phyloP scores from a whole-genome alignment of 2,797 vertebrate species.

The Danio kyathit region DNA sequence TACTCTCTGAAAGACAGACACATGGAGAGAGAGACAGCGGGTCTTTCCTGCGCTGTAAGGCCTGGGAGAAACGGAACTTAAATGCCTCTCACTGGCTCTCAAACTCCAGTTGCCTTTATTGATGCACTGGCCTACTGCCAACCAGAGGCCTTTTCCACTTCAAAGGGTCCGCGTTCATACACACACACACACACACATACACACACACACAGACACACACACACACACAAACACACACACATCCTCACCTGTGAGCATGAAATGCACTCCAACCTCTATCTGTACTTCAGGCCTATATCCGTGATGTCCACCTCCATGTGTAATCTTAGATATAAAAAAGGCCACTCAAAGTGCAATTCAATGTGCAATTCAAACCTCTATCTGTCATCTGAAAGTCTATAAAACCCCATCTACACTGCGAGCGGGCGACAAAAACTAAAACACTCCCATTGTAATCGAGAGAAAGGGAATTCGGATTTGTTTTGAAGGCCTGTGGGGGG shows the following conservation, averaged over 20 bases:
- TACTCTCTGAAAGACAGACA: slow-evolving; percentile 42
- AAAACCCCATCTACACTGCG: slow-evolving; percentile 1
- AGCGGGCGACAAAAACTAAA: not conserved
- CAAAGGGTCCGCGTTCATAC: slow-evolving; percentile 57
- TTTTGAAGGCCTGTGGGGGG: not conserved
- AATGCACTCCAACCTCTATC: slow-evolving; percentile 59
- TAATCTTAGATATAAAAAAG: slow-evolving; percentile 53
- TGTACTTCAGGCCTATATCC: slow-evolving; percentile 50
- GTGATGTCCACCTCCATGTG: slow-evolving; percentile 45
- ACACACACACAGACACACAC: slow-evolving; percentile 38
- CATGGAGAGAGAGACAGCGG: slow-evolving; percentile 58
- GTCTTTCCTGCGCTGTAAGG: slow-evolving; percentile 75
- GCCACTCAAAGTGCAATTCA: slow-evolving; percentile 47
- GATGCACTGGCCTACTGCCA: slow-evolving; percentile 80
- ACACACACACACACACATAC: slow-evolving; percentile 46
- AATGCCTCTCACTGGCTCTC: slow-evolving; percentile 76
- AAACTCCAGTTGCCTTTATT: slow-evolving; percentile 82
- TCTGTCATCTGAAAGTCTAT: slow-evolving; percentile 47
- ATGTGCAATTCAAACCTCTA: slow-evolving; percentile 40
- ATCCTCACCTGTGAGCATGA: slow-evolving; percentile 58
- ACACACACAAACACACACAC: slow-evolving; percentile 32
- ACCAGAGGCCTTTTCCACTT: slow-evolving; percentile 66
- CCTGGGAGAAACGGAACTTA: slow-evolving; percentile 79
- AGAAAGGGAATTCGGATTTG: not conserved
- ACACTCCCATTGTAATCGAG: not conserved